Base-by-base conservation (phyloP, 2,888 invertebrate genomes). In the Drosophila colorata region DNA sequence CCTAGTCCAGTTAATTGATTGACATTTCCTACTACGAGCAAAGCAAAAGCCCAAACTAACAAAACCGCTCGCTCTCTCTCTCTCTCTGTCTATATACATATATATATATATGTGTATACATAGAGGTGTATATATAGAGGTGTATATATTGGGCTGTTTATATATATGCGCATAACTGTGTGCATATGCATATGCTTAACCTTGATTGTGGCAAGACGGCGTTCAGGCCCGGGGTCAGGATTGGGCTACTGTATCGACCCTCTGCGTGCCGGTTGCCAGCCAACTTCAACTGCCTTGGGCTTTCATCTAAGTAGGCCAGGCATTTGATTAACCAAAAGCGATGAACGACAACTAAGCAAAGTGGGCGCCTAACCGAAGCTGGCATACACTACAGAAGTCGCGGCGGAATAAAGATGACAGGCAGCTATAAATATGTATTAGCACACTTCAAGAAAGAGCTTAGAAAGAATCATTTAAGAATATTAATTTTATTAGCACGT, bases 1-100 rank as follows among this genome's bases (percentile, higher is more conserved):
- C 48, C 14, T 41, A 51, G 77, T 64, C 64, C 63, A 52, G 69
- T 68, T 79, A 89, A 89, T 90, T 90, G 89, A 90, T 88, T 90
- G 88, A 78, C 88, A 87, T 80, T 87, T 87, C 77, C 87, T 74
- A 69, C 49, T 57, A 52, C 72, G 70, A 61, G 40, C 56, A 53
- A 58, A 49, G 44, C 28, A 40, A 47, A 66, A 48, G 31, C 61
- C 51, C 41, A 43, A 55, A 52, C 56, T 31, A 37, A 37, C 28
- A n/a, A 37, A 37, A 40, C 28, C 44, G 14, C 20, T 7, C n/a
- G 13, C 53, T 16, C 23, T 38, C 23, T 5, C 37, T 13, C 33
- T 38, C 20, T 25, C 25, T 43, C 33, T 60, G 28, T 47, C 3
- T 67, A 13, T 23, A 9, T 9, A 3, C n/a, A 31, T 46, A 31